Conservation (phyloP, 2,113 vertebrate genomes). For the Sinocyclocheilus grahami region DNA sequence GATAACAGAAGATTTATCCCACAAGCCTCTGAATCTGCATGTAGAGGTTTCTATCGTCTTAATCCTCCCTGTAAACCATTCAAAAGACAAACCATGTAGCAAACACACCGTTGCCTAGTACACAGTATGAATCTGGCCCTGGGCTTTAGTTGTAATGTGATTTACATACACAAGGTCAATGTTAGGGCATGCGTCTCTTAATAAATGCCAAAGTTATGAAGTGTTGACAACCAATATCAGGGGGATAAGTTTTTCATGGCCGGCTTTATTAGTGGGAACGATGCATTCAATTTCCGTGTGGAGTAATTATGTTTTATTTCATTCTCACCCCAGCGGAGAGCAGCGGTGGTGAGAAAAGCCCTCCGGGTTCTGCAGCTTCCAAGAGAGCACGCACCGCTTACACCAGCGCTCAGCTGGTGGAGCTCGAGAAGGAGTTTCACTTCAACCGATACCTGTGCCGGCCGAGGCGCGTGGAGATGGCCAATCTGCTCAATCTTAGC, state of each 20-base stretch:
- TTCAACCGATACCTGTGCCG: constrained; percentile 97
- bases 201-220: constrained; percentile 98
- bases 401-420: constrained; percentile 94
- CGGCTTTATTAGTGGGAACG: constrained; percentile 89
- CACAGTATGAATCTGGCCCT: constrained; percentile 60
- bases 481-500: constrained; percentile 94
- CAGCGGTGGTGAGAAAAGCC: constrained; percentile 93
- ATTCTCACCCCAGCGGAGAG: constrained; percentile 85
- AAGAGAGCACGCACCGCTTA: constrained; percentile 98
- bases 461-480: constrained; percentile 95
- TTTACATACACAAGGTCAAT: constrained; percentile 89
- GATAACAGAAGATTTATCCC: neutral
- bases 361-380: constrained; percentile 91
- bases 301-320: constrained; percentile 90
- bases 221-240: constrained; percentile 87
- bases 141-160: constrained; percentile 83
- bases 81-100: constrained; percentile 18
- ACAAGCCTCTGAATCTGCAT: neutral
- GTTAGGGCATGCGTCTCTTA: constrained; percentile 86
- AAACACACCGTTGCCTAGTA: constrained; percentile 40
- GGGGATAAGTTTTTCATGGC: constrained; percentile 73
- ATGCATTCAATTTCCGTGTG: constrained; percentile 87
- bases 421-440: constrained; percentile 87
- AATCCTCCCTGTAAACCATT: neutral
- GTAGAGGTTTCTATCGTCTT: constrained; percentile 12